Evolutionary conservation across 1,140 invertebrate genomes (phyloP).

Genomic region (Eulimnadia texana): DNA sequence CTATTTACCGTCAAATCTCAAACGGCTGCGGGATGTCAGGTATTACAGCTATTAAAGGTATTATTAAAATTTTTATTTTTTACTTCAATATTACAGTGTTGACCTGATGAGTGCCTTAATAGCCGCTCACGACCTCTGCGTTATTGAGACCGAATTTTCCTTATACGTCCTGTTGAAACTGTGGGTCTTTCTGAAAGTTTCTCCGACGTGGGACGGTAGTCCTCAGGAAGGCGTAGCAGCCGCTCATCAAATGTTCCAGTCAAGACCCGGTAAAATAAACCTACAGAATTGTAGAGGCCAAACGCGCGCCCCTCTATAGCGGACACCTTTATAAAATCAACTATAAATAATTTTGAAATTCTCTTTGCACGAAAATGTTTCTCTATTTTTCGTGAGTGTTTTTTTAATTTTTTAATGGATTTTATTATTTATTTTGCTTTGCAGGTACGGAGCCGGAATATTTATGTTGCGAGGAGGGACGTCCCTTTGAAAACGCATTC

Average conservation of each 20-base stretch:
- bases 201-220: conserved; percentile 28
- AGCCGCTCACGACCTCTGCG: conserved; percentile 47
- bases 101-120: conserved; percentile 51
- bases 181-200: conserved; percentile 43
- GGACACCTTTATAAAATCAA: no score
- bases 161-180: conserved; percentile 54
- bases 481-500: conserved; percentile 42
- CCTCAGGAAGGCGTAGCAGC: conserved; percentile 24
- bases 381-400: no score
- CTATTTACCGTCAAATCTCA: conserved; percentile 38
- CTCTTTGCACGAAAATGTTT: no score
- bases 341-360: no score
- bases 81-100: conserved; percentile 25
- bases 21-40: conserved; percentile 40
- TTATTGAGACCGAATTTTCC: conserved; percentile 68
- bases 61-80: background rate
- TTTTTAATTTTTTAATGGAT: no score
- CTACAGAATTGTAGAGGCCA: no score
- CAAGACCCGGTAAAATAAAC: conserved; percentile 27
- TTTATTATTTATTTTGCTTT: conserved; percentile 11
- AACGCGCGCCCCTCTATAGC: no score
- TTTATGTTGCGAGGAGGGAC: conserved; percentile 41
- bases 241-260: conserved; percentile 34
- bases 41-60: conserved; percentile 17
- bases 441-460: conserved; percentile 38